Conservation (phyloP, 1,140 invertebrate genomes). For the Pogonomyrmex barbatus region DNA sequence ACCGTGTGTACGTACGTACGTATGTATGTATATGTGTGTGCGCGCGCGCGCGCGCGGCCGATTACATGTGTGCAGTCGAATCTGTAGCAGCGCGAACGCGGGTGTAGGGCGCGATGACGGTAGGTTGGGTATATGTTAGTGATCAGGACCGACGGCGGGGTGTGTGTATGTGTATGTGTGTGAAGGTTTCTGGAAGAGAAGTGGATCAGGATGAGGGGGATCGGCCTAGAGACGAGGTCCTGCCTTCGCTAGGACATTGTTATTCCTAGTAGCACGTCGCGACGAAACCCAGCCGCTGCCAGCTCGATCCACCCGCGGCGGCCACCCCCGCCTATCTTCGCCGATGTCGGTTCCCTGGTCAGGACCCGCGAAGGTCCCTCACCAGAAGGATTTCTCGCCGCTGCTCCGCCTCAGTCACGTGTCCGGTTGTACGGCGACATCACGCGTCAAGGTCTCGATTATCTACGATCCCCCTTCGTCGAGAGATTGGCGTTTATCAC, state of each 20-base stretch:
- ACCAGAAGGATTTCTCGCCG: neutral
- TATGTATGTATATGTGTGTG: neutral
- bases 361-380: constrained; percentile 44
- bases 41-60: neutral
- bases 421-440: constrained; percentile 69
- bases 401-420: constrained; percentile 60
- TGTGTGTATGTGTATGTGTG: constrained; percentile 35
- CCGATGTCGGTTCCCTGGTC: constrained; percentile 49
- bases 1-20: neutral
- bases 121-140: constrained; percentile 29
- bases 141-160: constrained; percentile 62
- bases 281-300: constrained; percentile 62
- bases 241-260: constrained; percentile 85
- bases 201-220: constrained; percentile 77
- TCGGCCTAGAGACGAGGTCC: constrained; percentile 75
- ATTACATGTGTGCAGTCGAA: constrained; percentile 24
- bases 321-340: constrained; percentile 71
- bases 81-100: constrained; percentile 12
- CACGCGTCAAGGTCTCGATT: constrained; percentile 28
- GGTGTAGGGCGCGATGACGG: constrained; percentile 52
- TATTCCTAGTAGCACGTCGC: constrained; percentile 68
- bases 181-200: constrained; percentile 68
- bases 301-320: constrained; percentile 70
- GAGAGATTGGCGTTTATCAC: constrained; percentile 35
- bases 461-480: no score